Evolutionary conservation across 2,797 vertebrate species (phyloP).

Genomic region (Tadarida brasiliensis): DNA sequence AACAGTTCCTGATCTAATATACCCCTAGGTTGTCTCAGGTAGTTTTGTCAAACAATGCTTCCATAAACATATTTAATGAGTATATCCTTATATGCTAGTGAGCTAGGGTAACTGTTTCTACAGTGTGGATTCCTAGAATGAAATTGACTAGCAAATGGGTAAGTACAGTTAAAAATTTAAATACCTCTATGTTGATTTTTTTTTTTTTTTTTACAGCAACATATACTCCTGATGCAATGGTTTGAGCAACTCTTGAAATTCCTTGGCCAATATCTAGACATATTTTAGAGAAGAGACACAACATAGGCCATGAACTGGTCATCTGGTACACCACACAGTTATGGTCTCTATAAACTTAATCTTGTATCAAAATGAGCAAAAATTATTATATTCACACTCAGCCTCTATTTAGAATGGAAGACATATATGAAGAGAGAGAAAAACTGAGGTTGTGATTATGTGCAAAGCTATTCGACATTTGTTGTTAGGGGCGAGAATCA

Average conservation of each 20-base stretch:
- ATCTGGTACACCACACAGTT: not conserved
- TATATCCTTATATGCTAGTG: not conserved
- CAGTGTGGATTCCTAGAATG: not conserved
- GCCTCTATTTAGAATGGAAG: not conserved
- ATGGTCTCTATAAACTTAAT: not conserved
- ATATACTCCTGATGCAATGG: not conserved
- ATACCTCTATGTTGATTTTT: not conserved
- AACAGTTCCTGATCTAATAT: not conserved
- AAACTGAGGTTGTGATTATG: not conserved
- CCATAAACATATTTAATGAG: not conserved
- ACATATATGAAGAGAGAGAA: not conserved
- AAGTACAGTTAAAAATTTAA: not conserved
- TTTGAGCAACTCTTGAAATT: not conserved
- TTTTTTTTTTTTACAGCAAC: not conserved
- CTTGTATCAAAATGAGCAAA: not conserved
- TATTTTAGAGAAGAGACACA: not conserved
- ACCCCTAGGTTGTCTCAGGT: not conserved
- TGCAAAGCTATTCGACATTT: not conserved
- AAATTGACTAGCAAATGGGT: not conserved
- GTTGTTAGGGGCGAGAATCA: not conserved
- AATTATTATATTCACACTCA: not conserved
- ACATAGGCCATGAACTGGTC: not conserved
- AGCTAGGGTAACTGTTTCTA: not conserved
- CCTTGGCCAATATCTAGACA: not conserved
- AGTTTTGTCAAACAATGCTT: not conserved